A percentile compares a stretch with the other conserved stretches of the same genome.
phyloP scores from a whole-genome alignment of 2,888 invertebrate species.

The Thelaira solivaga region DNA sequence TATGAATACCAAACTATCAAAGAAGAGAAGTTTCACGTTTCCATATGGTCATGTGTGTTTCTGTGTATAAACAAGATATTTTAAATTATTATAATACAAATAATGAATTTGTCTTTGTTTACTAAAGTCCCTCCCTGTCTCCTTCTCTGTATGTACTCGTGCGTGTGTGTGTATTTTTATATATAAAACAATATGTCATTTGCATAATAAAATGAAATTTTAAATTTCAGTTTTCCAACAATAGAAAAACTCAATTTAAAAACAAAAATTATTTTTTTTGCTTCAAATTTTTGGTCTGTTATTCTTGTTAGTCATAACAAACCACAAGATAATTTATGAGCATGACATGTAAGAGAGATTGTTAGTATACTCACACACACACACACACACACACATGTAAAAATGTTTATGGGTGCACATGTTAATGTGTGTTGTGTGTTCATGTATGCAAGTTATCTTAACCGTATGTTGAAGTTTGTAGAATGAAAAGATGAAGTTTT shows the following conservation, averaged over 20 bases:
- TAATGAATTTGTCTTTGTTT: slow-evolving; percentile 31
- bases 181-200: slow-evolving; percentile 54
- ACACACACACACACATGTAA: background rate
- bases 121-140: background rate
- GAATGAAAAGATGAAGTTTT: slow-evolving; percentile 39
- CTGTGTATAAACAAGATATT: background rate
- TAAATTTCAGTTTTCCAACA: slow-evolving; percentile 54
- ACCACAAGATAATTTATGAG: slow-evolving; percentile 52
- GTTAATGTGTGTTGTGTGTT: background rate
- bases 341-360: slow-evolving; percentile 30
- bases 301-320: slow-evolving; percentile 43
- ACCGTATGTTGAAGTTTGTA: slow-evolving; percentile 6
- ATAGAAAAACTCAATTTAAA: slow-evolving; percentile 25
- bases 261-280: too few relatives aligned
- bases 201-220: slow-evolving; percentile 54
- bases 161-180: background rate
- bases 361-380: background rate
- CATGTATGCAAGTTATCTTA: background rate
- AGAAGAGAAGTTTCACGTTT: background rate
- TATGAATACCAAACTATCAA: background rate
- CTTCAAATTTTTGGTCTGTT: slow-evolving; percentile 27
- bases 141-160: background rate
- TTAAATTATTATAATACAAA: slow-evolving; percentile 41
- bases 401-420: background rate
- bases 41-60: background rate